A percentile compares a stretch with the other conserved stretches of the same genome.
These are phyloP conservation scores for Tangara arthus DNA, from an alignment of 2,797 vertebrate genomes.

Conservation along the genomic window DNA sequence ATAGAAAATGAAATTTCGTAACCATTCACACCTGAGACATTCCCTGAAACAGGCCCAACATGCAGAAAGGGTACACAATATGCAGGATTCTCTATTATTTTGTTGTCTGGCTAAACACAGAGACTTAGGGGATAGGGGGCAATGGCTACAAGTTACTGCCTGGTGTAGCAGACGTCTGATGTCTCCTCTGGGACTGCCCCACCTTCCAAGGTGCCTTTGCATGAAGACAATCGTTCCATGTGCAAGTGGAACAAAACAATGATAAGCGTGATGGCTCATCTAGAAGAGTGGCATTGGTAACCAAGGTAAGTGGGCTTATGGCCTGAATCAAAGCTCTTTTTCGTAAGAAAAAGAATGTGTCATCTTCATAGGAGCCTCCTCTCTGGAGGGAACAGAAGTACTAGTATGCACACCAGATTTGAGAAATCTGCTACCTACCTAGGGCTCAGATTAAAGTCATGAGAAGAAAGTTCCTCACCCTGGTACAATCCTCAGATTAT, in stretches of 20 bases:
- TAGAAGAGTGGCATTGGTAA: accelerated
- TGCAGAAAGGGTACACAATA: background rate
- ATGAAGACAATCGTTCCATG: background rate
- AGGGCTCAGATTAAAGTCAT: background rate
- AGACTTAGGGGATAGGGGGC: background rate
- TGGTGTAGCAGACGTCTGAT: background rate
- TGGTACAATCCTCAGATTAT: background rate
- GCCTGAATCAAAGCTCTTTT: background rate
- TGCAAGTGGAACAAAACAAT: background rate
- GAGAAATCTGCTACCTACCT: background rate
- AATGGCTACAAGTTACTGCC: background rate
- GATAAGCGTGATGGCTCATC: background rate
- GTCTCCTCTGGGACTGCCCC: background rate
- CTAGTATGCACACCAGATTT: background rate
- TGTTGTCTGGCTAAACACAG: background rate
- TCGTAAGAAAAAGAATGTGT: background rate
- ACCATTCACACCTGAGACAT: background rate
- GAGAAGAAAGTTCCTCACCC: background rate
- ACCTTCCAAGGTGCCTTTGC: background rate
- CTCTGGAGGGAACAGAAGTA: background rate
- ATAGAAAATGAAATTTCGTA: background rate
- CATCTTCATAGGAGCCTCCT: background rate
- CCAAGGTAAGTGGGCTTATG: background rate
- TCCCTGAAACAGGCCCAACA: background rate
- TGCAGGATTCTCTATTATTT: background rate